These are phyloP conservation scores for Apodemus agrarius DNA, from an alignment of 2,797 vertebrate species.

Conservation along the genomic window DNA sequence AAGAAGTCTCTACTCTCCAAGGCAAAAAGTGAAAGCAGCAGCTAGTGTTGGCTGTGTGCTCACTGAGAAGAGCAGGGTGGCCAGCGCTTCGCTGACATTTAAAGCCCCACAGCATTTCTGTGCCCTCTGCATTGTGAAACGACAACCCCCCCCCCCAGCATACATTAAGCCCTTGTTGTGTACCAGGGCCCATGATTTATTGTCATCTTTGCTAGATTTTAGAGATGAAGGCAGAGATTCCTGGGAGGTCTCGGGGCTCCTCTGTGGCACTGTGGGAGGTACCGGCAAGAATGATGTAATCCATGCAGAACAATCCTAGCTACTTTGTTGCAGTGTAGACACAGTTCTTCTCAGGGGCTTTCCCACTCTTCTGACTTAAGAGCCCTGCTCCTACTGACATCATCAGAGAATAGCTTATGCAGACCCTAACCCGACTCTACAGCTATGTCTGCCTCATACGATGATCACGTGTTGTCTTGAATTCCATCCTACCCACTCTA, in stretches of 20 bases:
- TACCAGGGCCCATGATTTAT: accelerated
- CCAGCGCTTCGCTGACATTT: accelerated
- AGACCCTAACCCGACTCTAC: accelerated
- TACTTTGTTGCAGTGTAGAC: neutral
- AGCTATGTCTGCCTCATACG: neutral
- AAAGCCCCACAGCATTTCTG: accelerated
- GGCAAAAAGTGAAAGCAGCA: neutral
- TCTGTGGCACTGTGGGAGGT: neutral
- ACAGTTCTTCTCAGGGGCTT: neutral
- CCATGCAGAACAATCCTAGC: too few species aligned
- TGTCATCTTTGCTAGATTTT: neutral
- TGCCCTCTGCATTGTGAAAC: accelerated
- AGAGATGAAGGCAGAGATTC: neutral
- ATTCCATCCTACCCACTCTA: too few species aligned
- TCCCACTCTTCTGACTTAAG: neutral
- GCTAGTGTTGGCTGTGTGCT: too few species aligned
- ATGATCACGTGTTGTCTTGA: neutral
- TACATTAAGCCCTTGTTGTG: neutral
- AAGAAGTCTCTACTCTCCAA: neutral
- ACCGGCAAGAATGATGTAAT: neutral
- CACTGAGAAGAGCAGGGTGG: too few species aligned
- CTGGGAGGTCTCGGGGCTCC: neutral
- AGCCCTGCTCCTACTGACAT: neutral
- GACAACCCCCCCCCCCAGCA: too few species aligned
- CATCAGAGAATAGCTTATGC: neutral